Evolutionary conservation across 1,140 invertebrate genomes (phyloP).

Genomic region (Campodea augens): DNA sequence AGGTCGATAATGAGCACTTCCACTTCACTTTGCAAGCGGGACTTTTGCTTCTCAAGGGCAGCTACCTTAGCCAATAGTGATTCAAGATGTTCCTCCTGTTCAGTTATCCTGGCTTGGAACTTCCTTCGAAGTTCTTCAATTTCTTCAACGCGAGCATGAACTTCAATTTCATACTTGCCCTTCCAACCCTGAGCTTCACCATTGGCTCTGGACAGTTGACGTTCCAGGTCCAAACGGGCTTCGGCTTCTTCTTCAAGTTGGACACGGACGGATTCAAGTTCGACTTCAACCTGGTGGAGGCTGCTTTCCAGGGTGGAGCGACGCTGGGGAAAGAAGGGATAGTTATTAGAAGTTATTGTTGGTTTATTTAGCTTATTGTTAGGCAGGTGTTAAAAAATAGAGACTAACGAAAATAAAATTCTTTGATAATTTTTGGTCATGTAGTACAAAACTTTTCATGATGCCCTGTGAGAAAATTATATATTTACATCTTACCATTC

Average conservation of each 20-base stretch:
- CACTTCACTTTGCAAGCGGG: constrained; percentile 83
- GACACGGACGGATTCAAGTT: constrained; percentile 76
- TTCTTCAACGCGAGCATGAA: constrained; percentile 73
- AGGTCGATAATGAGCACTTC: constrained; percentile 93
- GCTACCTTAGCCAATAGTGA: constrained; percentile 75
- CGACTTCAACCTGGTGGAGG: constrained; percentile 74
- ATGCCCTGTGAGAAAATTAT: too few relatives aligned
- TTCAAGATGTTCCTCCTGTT: constrained; percentile 92
- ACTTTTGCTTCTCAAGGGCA: constrained; percentile 88
- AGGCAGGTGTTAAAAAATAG: too few relatives aligned
- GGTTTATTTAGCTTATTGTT: too few relatives aligned
- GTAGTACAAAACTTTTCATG: too few relatives aligned
- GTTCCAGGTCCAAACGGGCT: constrained; percentile 80
- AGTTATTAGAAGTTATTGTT: too few relatives aligned
- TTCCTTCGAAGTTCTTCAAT: constrained; percentile 82
- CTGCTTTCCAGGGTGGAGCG: constrained; percentile 69
- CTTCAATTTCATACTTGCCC: constrained; percentile 82
- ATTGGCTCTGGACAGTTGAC: constrained; percentile 78
- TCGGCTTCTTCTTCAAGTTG: constrained; percentile 92
- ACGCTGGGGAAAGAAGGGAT: constrained; percentile 39
- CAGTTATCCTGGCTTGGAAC: constrained; percentile 73
- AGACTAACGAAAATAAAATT: too few relatives aligned
- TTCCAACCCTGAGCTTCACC: constrained; percentile 74
- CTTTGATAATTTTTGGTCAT: too few relatives aligned
- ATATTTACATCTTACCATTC: too few relatives aligned